Evolutionary conservation across 2,797 vertebrate genomes (phyloP), one percentile per base, ranked within the genome.

Genomic region (Fistularia commersonii): DNA sequence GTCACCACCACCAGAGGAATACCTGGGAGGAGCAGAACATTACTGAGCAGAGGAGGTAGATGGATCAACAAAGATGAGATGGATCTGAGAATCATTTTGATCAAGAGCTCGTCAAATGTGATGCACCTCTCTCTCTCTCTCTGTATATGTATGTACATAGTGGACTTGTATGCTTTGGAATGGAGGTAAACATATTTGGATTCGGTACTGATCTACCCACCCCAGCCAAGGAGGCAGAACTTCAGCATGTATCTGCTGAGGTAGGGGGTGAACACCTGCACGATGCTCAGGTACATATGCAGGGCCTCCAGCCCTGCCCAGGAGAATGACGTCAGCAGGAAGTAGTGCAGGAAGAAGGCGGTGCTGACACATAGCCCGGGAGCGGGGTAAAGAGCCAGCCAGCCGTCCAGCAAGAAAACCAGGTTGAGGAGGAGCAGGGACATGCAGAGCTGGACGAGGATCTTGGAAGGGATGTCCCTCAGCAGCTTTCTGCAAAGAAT

Each of bases 221-320:
- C 96, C 97, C 97, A 99, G 62, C 95, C 97, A 36, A 93, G 41
- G 40, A 96, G 38, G 6, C 93, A 91, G 74, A 97, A 94, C 79
- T 97, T 98, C 43, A 97, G 90, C 84, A 98, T 98, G 79, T 99
- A 99, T 87, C 90, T 92, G 78, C 90, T 89, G 43, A 98, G 85
- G 34, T 95, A 97, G 7, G 91, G 96, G n/a, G 94, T 96, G 83
- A 99, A 98, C 61, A 99, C 97, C 68, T 89, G 92, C 48, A 98
- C 90, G 5, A 99, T 91, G 38, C 94, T 93, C 68, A 98, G 85
- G 81, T 99, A 99, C 93, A 99, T 97, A 79, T 99, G 96, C 77
- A 98, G 89, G 45, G 96, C 96, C 88, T 98, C 97, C 35, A 99
- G 91, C 35, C 94, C 96, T 84, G 97, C 95, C 97, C 97, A 98